Evolutionary conservation across 2,113 vertebrate genomes (phyloP).

Genomic region (Amphiprion percula): DNA sequence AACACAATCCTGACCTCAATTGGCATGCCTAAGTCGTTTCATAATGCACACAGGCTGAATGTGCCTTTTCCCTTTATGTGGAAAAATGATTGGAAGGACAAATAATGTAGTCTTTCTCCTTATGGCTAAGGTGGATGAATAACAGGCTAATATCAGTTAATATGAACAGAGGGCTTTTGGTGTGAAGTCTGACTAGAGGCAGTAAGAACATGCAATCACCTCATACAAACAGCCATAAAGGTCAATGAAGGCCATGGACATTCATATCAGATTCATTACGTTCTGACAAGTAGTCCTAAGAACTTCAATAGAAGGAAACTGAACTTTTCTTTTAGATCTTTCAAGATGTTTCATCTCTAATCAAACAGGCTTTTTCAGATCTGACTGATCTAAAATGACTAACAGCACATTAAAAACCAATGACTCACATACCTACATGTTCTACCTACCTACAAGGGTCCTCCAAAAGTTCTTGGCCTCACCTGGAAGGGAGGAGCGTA

Average conservation of each 20-base stretch:
- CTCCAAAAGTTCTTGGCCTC: too few relatives aligned
- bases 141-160: not conserved
- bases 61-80: not conserved
- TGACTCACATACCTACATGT: too few relatives aligned
- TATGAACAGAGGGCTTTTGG: not conserved
- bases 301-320: too few relatives aligned
- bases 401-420: too few relatives aligned
- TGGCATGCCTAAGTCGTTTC: not conserved
- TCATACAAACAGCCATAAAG: not conserved
- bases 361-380: too few relatives aligned
- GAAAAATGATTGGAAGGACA: not conserved
- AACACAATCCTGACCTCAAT: not conserved
- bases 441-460: too few relatives aligned
- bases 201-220: not conserved
- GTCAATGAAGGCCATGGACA: not conserved
- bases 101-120: not conserved
- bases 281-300: not conserved
- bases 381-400: too few relatives aligned
- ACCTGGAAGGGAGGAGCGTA: too few relatives aligned
- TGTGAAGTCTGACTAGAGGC: not conserved
- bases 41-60: not conserved
- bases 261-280: not conserved
- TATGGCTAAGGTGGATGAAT: not conserved
- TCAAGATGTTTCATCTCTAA: too few relatives aligned
- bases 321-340: too few relatives aligned